Base-by-base conservation (phyloP, 2,888 invertebrate species). In the Strigamia maritima region DNA sequence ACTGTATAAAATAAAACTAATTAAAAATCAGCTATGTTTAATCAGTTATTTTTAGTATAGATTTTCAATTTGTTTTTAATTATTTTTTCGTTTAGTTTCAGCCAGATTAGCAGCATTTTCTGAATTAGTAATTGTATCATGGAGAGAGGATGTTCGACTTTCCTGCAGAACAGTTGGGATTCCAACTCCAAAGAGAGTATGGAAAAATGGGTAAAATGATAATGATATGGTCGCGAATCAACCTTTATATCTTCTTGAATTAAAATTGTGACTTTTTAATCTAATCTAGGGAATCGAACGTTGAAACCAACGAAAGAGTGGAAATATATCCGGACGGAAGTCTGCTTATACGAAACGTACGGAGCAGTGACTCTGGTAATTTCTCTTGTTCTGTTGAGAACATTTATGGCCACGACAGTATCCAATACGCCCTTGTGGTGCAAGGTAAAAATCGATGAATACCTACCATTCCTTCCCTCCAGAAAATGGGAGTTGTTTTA, bases 31-130 rank as follows among this genome's bases (percentile, higher is more conserved):
- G n/a, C n/a, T n/a, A n/a, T n/a, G n/a, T n/a, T n/a, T n/a, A n/a
- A n/a, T n/a, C n/a, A n/a, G n/a, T n/a, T n/a, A n/a, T n/a, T n/a
- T n/a, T n/a, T n/a, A n/a, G n/a, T n/a, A n/a, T n/a, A n/a, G n/a
- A n/a, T n/a, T n/a, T n/a, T n/a, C n/a, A n/a, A n/a, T n/a, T n/a
- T n/a, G n/a, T n/a, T 31, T 31, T 4, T 31, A 4, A 31, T 31
- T 31, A 4, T 31, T 81, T 76, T 79, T 82, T 82, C 14, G 80
- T 76, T n/a, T 85, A 93, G 94, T 93, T 31, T 92, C 94, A 54
- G 94, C 95, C 1, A 90, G 93, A 83, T 93, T 95, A 79, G 94
- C 94, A 2, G 94, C 94, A 76, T 95, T 95, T 86, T 93, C 94
- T 0, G 91, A 84, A 8, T 83, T 88, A 76, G 87, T 92, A 81